Evolutionary conservation across 2,888 invertebrate species (phyloP).

Genomic region (Eucera pruinosa): DNA sequence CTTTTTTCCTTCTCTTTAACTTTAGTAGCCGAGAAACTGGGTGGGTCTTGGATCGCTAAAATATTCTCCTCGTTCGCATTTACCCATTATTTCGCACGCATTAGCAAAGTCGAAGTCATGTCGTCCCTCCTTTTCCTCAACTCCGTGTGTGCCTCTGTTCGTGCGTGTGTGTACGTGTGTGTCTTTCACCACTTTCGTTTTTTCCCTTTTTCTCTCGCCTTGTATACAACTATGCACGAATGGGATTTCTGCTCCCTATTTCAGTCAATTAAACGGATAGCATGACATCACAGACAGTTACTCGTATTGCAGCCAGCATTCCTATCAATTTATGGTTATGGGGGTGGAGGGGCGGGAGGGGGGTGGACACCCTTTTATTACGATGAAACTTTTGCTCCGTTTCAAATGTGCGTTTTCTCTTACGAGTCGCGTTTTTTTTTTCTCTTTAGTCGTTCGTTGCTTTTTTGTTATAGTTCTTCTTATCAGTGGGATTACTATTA

Average conservation of each 20-base stretch:
- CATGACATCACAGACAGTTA: slow-evolving; percentile 77
- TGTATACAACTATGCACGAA: slow-evolving; percentile 61
- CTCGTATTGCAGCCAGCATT: slow-evolving; percentile 73
- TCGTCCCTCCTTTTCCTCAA: slow-evolving; percentile 11
- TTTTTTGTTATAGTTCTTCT: background rate
- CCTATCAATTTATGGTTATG: slow-evolving; percentile 73
- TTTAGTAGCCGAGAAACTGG: slow-evolving; percentile 33
- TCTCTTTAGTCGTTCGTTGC: background rate
- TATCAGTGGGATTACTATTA: background rate
- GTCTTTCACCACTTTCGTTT: slow-evolving; percentile 27
- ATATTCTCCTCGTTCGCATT: slow-evolving; percentile 15
- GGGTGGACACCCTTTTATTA: slow-evolving; percentile 60
- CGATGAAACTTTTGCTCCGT: slow-evolving; percentile 10
- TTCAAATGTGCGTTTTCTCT: slow-evolving; percentile 12
- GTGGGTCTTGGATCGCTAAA: slow-evolving; percentile 56
- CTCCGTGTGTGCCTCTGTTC: slow-evolving; percentile 8
- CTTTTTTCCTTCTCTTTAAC: background rate
- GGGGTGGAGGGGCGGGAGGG: slow-evolving; percentile 45
- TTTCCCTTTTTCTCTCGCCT: slow-evolving; percentile 6
- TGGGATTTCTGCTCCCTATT: slow-evolving; percentile 76
- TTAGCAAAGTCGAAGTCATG: slow-evolving; percentile 34
- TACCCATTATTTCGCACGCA: slow-evolving; percentile 14
- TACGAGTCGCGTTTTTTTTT: background rate
- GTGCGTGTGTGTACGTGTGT: too few relatives aligned
- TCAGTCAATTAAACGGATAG: slow-evolving; percentile 76